These are phyloP conservation scores for Phyllostomus discolor DNA, from an alignment of 2,113 vertebrate genomes.

Conservation along the genomic window DNA sequence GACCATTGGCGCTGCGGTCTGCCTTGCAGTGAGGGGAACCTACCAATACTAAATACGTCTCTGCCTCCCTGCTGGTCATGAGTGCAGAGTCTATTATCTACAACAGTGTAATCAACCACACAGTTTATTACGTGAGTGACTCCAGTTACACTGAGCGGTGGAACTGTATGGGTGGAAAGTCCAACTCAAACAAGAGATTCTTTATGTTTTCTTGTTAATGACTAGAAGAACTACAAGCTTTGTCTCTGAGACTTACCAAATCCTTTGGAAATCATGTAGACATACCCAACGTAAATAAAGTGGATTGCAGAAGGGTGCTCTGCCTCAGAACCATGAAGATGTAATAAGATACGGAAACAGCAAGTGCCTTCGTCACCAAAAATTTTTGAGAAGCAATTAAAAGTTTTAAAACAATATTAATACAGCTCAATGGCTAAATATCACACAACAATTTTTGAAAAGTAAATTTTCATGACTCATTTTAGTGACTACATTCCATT, in stretches of 20 bases:
- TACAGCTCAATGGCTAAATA: neutral
- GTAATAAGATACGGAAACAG: neutral
- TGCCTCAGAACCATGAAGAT: neutral
- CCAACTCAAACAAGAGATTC: neutral
- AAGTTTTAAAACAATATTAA: neutral
- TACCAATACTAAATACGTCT: neutral
- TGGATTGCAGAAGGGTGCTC: neutral
- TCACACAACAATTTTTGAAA: neutral
- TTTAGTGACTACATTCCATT: neutral
- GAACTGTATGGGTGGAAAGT: neutral
- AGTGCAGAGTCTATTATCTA: conserved; percentile 62
- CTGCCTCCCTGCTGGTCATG: neutral
- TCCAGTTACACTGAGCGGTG: neutral
- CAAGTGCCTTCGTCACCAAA: neutral
- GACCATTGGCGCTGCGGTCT: neutral
- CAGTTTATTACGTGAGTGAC: conserved; percentile 10
- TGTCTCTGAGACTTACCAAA: neutral
- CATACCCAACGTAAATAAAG: neutral
- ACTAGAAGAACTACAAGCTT: neutral
- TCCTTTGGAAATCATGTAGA: neutral
- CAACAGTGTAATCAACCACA: neutral
- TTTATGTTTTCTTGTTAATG: neutral
- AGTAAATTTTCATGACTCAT: neutral
- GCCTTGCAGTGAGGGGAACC: neutral
- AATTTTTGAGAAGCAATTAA: neutral